These are phyloP conservation scores for Mobula hypostoma DNA, from an alignment of 2,113 vertebrate genomes.

Conservation along the genomic window DNA sequence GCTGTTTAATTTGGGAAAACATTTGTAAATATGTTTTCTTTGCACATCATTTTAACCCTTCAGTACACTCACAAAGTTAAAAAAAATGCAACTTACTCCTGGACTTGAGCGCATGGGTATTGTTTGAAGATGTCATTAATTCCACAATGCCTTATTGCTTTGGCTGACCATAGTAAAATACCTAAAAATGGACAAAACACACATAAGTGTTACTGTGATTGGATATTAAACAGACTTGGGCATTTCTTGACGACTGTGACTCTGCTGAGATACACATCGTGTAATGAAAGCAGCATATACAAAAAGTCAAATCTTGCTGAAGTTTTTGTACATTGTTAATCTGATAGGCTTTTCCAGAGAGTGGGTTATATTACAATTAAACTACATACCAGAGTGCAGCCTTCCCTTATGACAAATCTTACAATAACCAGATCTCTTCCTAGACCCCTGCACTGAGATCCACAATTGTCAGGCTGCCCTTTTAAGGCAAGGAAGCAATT, in stretches of 20 bases:
- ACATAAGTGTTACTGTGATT: not conserved
- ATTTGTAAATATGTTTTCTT: not conserved
- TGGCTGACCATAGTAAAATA: no score
- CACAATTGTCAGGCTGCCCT: not conserved
- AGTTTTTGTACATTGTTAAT: not conserved
- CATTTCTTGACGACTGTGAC: not conserved
- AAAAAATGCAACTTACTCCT: not conserved
- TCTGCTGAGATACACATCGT: not conserved
- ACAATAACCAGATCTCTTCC: not conserved
- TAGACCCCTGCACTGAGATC: not conserved
- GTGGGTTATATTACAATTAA: not conserved
- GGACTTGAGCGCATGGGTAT: not conserved
- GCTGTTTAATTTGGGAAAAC: not conserved
- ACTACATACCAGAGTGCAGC: not conserved
- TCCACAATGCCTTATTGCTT: not conserved
- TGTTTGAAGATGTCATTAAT: not conserved
- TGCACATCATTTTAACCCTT: not conserved
- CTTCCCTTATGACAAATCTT: not conserved
- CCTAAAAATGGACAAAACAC: no score
- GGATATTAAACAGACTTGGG: no score
- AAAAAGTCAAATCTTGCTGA: not conserved
- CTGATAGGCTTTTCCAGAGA: not conserved
- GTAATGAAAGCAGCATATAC: not conserved
- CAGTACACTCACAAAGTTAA: not conserved
- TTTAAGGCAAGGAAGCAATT: not conserved